Evolutionary conservation across 2,888 invertebrate genomes (phyloP), one percentile per base, ranked within the genome.

Genomic region (Papilio protenor): DNA sequence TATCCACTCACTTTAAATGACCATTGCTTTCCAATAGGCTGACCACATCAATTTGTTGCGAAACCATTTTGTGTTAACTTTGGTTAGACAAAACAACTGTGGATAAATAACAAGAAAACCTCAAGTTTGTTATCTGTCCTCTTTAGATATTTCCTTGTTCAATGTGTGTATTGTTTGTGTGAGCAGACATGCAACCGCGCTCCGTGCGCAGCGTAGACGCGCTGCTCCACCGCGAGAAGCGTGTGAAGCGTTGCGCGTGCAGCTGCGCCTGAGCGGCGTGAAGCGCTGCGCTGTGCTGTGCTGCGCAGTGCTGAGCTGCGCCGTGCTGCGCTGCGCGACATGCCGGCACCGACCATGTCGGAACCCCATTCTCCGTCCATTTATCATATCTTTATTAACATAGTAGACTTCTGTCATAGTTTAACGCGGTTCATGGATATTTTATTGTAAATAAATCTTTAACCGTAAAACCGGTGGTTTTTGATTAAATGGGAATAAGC

Each of bases 131-230:
- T 33, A 4, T 33, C 4, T 55, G 2, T 55, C 5, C 8, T n/a
- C n/a, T 55, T 55, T n/a, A 1, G 8, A 55, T 18, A 5, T n/a
- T 59, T 14, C 23, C 14, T 59, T 33, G 18, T 45, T 47, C 23
- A 55, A 40, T 64, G 14, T 40, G 27, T 27, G 21, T 21, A 69
- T 23, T 69, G 52, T 80, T 76, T 83, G 81, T 79, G 84, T 85
- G 93, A 94, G 64, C 95, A 98, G 98, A 96, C 89, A 96, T 98
- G 87, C 98, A 98, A 90, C 98, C 98, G 78, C 96, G 98, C 87
- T 94, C 94, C 0, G 93, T 94, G 6, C 96, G 97, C 85, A 96
- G 96, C 87, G 95, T 95, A 33, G 95, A 96, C 87, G 93, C 89
- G 82, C 87, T 92, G 86, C 89, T 89, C 84, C 94, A 94, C 82